These are phyloP conservation scores for Triplophysa dalaica DNA, from an alignment of 2,113 vertebrate genomes.

Conservation along the genomic window DNA sequence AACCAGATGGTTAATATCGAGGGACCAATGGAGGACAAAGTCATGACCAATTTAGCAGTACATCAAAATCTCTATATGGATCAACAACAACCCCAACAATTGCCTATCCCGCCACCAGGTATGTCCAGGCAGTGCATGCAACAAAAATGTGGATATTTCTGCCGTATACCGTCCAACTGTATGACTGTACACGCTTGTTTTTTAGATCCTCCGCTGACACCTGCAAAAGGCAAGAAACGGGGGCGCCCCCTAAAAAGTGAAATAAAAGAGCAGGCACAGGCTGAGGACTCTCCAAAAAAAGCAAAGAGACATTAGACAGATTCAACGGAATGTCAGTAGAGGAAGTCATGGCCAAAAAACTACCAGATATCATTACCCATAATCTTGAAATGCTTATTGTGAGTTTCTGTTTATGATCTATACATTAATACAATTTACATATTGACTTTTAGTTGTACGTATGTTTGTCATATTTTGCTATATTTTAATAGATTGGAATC, in stretches of 20 bases:
- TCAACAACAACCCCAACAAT: conserved; percentile 20
- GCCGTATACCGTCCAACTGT: not conserved
- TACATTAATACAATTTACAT: not conserved
- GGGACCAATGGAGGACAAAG: conserved; percentile 59
- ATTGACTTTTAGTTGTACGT: not conserved
- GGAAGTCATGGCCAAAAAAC: conserved; percentile 91
- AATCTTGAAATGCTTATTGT: conserved; percentile 97
- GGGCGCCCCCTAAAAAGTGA: conserved; percentile 80
- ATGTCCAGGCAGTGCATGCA: not conserved
- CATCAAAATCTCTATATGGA: conserved; percentile 61
- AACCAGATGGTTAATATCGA: conserved; percentile 58
- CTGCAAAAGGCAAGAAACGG: conserved; percentile 83
- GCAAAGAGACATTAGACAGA: conserved; percentile 90
- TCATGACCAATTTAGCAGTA: conserved; percentile 66
- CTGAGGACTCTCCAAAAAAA: conserved; percentile 84
- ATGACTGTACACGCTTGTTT: not conserved
- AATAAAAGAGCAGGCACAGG: conserved; percentile 80
- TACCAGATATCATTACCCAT: conserved; percentile 92
- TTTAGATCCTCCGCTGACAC: conserved; percentile 57
- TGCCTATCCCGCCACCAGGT: conserved; percentile 39
- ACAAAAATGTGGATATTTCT: not conserved
- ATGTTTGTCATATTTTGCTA: not conserved
- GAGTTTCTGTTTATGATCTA: conserved; percentile 63
- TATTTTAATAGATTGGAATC: conserved; percentile 88
- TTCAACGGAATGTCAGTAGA: conserved; percentile 94